Base-by-base conservation (phyloP, 2,113 vertebrate species). In the Puffinus mauretanicus region DNA sequence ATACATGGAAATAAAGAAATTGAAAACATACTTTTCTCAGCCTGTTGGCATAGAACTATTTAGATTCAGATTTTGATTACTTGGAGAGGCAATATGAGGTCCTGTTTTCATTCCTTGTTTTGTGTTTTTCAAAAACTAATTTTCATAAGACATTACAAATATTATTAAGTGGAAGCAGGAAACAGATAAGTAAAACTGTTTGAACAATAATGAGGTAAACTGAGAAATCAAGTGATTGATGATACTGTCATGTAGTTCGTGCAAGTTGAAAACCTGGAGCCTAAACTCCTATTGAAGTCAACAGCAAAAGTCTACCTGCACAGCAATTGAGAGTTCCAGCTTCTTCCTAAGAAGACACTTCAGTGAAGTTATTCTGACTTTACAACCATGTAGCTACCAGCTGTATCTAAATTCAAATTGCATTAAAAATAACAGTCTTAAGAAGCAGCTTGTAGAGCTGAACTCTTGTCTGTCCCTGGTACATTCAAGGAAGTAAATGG, bases 51-150 rank as follows among this genome's bases (percentile, higher is more conserved):
- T 21, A 94, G 65, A 90, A 87, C 73, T 93, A 89, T 96, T 96
- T 93, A 76, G 61, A 91, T 88, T 95, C 58, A 82, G 83, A n/a
- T 88, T 93, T 94, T 96, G 89, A 94, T 96, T 92, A 94, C n/a
- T 71, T 95, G 72, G n/a, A 86, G 49, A 93, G 46, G 66, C 93
- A 84, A 83, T 62, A 82, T 84, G 91, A 93, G 84, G 81, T 96
- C 95, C 84, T 95, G 73, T 87, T 92, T 91, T 90, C 76, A 64
- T 57, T 91, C 46, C 18, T 82, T 73, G 38, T 61, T 88, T 90
- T 89, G 42, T 82, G 46, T 49, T 87, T 94, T 93, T 82, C 64
- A 65, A 95, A 97, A 97, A 73, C 51, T 93, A 77, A 89, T 94
- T 95, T 93, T 91, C 71, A 85, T 79, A 95, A 95, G 38, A 90